These are phyloP conservation scores for Exephanes ischioxanthus DNA, from an alignment of 2,888 invertebrate species.

Conservation along the genomic window DNA sequence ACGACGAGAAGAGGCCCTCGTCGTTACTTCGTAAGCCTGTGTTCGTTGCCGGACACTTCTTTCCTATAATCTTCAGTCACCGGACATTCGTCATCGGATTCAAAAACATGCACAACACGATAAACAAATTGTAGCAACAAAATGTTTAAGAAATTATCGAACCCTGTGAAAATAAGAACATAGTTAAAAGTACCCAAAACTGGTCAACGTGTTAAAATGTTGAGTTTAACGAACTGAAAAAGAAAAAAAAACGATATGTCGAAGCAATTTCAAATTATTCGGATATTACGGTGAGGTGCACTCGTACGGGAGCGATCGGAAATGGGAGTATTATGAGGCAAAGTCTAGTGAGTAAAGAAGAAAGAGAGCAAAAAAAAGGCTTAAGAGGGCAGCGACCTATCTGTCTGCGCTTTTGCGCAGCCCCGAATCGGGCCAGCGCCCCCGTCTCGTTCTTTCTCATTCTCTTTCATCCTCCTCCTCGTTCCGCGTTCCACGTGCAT, in stretches of 20 bases:
- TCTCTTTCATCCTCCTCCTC: conserved; percentile 54
- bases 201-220: neutral
- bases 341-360: conserved; percentile 47
- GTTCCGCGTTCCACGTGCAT: conserved; percentile 63
- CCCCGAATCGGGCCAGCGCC: conserved; percentile 66
- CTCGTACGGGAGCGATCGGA: conserved; percentile 8
- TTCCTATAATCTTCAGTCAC: conserved; percentile 67
- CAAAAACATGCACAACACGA: neutral
- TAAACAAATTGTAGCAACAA: neutral
- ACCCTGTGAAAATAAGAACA: neutral
- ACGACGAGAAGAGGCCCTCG: conserved; percentile 43
- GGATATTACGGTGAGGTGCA: conserved; percentile 7
- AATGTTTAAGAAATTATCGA: neutral
- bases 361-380: conserved; percentile 61
- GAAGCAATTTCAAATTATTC: conserved; percentile 21
- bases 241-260: neutral
- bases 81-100: conserved; percentile 81
- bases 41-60: conserved; percentile 49
- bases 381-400: conserved; percentile 68
- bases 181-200: neutral
- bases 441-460: conserved; percentile 52
- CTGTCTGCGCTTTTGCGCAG: conserved; percentile 67
- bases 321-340: conserved; percentile 45
- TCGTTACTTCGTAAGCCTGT: conserved; percentile 44
- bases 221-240: neutral